Evolutionary conservation across 2,113 vertebrate species (phyloP), one percentile per base, ranked within the genome.

Genomic region (Tachysurus vachellii): DNA sequence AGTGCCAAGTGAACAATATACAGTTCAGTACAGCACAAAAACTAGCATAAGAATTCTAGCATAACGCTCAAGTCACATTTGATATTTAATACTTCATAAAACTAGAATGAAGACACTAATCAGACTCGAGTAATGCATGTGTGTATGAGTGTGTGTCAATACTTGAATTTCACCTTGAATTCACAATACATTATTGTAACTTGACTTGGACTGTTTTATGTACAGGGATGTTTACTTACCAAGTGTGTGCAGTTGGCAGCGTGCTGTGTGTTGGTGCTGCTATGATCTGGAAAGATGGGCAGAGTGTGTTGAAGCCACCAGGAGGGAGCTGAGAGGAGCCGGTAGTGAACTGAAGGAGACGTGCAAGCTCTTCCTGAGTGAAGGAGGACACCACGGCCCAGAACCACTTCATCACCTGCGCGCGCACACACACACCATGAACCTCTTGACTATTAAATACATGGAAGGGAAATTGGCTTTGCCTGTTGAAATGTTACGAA

Each of bases 341-440:
- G 1, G 98, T 99, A 76, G 98, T 99, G 93, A 99, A 99, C 94
- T 99, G 98, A 89, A 99, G 95, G 79, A 99, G 95, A 57, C 98
- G 96, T 56, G 98, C 98, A 91, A 99, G 90, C 92, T 99, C 98
- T 89, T 99, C 98, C 93, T 99, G 98, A 0, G 98, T 99, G 92
- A 99, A 96, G 93, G 98, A 99, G 87, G 97, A 99, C 71, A 99
- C 97, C 86, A 99, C 98, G 0, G 98, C 97, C 98, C 98, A 99
- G 94, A 99, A 99, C 98, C 98, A 99, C 92, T 96, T 96, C 98
- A 99, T 99, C 88, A 99, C 98, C 98, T 99, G 90, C 54, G 88
- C 85, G 17, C 0, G 75, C n/a, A 54, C 28, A 61, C 61, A 68
- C 17, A 10, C 16, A 61, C 8, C 31, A 28, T 11, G 17, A 57